Evolutionary conservation across 2,113 vertebrate species (phyloP).

Genomic region (Accipiter virgatus): DNA sequence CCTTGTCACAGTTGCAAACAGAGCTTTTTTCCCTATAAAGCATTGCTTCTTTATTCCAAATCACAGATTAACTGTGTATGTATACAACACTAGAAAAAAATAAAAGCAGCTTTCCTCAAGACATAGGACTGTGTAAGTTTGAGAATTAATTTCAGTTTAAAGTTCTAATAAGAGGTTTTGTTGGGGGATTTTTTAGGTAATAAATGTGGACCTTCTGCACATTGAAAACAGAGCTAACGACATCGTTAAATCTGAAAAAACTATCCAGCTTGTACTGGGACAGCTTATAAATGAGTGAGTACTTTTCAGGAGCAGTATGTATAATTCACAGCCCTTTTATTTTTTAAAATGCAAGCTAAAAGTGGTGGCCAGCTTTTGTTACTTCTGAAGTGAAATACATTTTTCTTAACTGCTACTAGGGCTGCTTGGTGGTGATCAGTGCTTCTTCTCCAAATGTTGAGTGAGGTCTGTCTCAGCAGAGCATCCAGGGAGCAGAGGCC

Average conservation of each 20-base stretch:
- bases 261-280: conserved; percentile 86
- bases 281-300: conserved; percentile 95
- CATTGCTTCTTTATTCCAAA: background rate
- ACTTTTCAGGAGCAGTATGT: background rate
- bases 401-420: background rate
- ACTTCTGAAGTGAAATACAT: background rate
- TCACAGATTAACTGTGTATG: background rate
- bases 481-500: background rate
- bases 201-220: conserved; percentile 93
- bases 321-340: background rate
- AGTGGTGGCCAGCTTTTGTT: background rate
- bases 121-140: background rate
- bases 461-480: background rate
- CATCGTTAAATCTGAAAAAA: conserved; percentile 85
- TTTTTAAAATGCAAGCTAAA: background rate
- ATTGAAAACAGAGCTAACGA: conserved; percentile 90
- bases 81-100: background rate
- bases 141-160: background rate
- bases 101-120: background rate
- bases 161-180: background rate
- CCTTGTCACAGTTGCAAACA: background rate
- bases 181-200: conserved; percentile 72
- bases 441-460: background rate
- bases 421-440: background rate
- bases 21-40: background rate